Base-by-base conservation (phyloP, 2,888 invertebrate species). In the Drosophila formosana region DNA sequence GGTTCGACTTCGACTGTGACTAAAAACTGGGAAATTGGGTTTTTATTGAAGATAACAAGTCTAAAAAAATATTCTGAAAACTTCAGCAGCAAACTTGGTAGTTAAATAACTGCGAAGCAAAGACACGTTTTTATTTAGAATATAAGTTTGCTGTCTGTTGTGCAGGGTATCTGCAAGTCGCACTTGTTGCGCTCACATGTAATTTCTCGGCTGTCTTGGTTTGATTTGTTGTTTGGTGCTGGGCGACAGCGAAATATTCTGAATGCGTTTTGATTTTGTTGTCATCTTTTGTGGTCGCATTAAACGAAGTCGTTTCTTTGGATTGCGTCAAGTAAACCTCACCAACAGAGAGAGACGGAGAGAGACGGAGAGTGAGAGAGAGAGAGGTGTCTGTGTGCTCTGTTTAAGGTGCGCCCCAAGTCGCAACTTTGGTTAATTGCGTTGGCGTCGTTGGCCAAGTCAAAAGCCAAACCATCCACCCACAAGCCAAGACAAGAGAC, bases 361-460 rank as follows among this genome's bases (percentile, higher is more conserved):
- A 58, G 39, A 61, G 18, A 57, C 43, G 53, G 45, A 66, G 55
- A 55, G 34, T 30, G 26, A 58, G 47, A 60, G 13, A 39, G 43
- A 56, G 51, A 49, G 43, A 58, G 39, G 39, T 76, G 32, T 34
- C 47, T 53, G 28, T 39, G 57, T 63, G 65, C 49, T 45, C 64
- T 75, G 68, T 78, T 75, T 73, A 75, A 82, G 82, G 82, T 84
- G 82, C 57, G 82, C 75, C 87, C 23, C 64, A 62, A 62, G 82
- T 67, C 79, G 69, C 76, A 75, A 81, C 82, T 83, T 82, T 84
- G 69, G 82, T 83, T 87, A 83, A 88, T 88, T 83, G 82, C 82
- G 88, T 88, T 83, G 85, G 85, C 82, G 82, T 73, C 47, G 75
- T 56, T 80, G 66, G 68, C 62, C 66, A 66, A 62, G 76, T 47